These are phyloP conservation scores for Pseudopodoces humilis DNA, from an alignment of 2,113 vertebrate species.

Conservation along the genomic window DNA sequence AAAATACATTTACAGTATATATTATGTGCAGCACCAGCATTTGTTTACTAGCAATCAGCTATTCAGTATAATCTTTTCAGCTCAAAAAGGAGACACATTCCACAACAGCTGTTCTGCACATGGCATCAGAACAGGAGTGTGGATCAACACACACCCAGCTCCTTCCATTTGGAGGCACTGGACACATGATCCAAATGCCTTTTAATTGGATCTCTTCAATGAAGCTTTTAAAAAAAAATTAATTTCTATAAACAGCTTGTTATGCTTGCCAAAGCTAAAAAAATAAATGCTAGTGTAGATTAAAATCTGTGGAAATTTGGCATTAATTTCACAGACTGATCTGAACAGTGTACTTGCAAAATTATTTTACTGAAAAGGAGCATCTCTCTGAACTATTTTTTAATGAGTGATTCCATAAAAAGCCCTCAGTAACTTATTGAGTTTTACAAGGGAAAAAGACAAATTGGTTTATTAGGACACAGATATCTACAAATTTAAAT, in stretches of 20 bases:
- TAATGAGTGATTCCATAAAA: not conserved
- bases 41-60: not conserved
- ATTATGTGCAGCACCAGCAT: not conserved
- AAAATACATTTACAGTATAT: constrained; percentile 15
- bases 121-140: not conserved
- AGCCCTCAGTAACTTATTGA: not conserved
- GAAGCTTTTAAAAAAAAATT: accelerated
- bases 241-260: not conserved
- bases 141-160: not conserved
- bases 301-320: not conserved
- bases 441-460: not conserved
- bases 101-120: not conserved
- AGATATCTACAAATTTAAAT: not conserved
- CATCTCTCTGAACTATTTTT: not conserved
- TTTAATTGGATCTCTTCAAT: not conserved
- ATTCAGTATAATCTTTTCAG: not conserved
- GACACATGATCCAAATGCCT: not conserved
- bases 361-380: not conserved
- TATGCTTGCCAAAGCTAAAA: not conserved
- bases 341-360: not conserved
- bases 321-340: not conserved
- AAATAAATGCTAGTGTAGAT: not conserved
- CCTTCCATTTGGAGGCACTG: not conserved
- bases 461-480: not conserved
- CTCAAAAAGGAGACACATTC: not conserved